These are phyloP conservation scores for Meghimatium bilineatum DNA, from an alignment of 2,888 invertebrate species.

Conservation along the genomic window DNA sequence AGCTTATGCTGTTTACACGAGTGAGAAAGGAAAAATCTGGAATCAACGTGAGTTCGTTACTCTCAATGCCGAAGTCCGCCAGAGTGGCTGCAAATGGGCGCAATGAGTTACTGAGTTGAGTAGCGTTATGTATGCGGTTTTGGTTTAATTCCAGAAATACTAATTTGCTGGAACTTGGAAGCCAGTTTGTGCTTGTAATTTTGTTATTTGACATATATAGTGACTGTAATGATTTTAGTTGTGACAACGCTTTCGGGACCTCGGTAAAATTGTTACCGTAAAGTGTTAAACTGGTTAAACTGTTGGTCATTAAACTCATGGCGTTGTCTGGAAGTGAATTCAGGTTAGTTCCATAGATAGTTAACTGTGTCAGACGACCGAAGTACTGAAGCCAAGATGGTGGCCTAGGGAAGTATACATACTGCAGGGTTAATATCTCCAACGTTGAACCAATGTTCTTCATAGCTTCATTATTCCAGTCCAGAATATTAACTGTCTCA, in stretches of 20 bases:
- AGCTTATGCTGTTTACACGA: background rate
- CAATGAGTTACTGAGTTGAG: background rate
- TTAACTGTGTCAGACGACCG: background rate
- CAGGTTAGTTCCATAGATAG: background rate
- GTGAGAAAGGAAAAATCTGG: background rate
- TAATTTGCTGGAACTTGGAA: background rate
- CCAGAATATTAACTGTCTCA: background rate
- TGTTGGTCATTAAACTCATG: background rate
- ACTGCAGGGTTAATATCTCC: background rate
- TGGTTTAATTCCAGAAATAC: background rate
- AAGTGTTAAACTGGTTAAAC: background rate
- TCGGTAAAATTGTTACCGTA: background rate
- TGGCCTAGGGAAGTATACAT: background rate
- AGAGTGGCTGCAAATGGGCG: background rate
- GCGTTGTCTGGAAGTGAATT: background rate
- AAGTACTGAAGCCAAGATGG: background rate
- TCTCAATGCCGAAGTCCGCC: background rate
- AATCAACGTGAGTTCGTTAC: background rate
- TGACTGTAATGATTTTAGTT: background rate
- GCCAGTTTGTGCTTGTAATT: background rate
- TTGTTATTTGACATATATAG: background rate
- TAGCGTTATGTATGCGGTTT: background rate
- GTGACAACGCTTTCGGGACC: slow-evolving; percentile 11
- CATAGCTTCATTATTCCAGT: slow-evolving; percentile 7
- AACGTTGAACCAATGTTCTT: background rate